These are phyloP conservation scores for Poecilia velifera DNA, from an alignment of 2,797 vertebrate species.

Conservation along the genomic window DNA sequence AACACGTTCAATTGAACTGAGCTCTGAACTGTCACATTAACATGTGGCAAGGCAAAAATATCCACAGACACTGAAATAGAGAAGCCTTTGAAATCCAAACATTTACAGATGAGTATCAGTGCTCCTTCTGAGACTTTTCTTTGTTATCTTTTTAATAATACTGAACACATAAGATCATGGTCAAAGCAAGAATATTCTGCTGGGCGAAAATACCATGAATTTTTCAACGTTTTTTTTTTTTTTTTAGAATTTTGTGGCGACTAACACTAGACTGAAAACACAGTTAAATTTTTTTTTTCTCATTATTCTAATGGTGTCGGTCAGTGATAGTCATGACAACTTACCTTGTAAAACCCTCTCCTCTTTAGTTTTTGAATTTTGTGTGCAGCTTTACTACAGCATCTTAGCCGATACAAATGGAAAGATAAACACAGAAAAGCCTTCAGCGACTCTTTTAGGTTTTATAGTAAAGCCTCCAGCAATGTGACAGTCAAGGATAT, in stretches of 20 bases:
- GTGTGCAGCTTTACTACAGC: conserved; percentile 9
- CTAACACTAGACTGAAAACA: not conserved
- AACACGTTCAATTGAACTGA: conserved; percentile 63
- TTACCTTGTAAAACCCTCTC: not conserved
- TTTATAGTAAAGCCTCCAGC: conserved; percentile 48
- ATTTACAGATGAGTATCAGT: conserved; percentile 6
- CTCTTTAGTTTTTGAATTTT: conserved; percentile 13
- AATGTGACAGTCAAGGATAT: conserved; percentile 63
- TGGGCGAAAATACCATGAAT: not conserved
- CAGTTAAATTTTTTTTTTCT: not conserved
- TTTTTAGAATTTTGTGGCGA: not conserved
- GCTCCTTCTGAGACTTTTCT: conserved; percentile 4
- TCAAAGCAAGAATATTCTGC: not conserved
- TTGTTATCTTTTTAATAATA: not conserved
- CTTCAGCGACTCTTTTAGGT: conserved; percentile 11
- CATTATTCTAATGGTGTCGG: conserved; percentile 1
- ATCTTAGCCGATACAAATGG: conserved; percentile 12
- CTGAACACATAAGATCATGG: not conserved
- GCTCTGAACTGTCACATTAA: conserved; percentile 68
- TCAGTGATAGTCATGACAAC: conserved; percentile 8
- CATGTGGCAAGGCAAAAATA: conserved; percentile 53
- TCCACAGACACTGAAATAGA: conserved; percentile 29
- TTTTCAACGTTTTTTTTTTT: not conserved
- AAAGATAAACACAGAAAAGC: conserved; percentile 13
- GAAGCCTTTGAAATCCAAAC: conserved; percentile 38